A percentile compares a stretch with the other conserved stretches of the same genome.
Evolutionary conservation across 1,140 invertebrate species (phyloP).

Genomic region (Penaeus vannamei): DNA sequence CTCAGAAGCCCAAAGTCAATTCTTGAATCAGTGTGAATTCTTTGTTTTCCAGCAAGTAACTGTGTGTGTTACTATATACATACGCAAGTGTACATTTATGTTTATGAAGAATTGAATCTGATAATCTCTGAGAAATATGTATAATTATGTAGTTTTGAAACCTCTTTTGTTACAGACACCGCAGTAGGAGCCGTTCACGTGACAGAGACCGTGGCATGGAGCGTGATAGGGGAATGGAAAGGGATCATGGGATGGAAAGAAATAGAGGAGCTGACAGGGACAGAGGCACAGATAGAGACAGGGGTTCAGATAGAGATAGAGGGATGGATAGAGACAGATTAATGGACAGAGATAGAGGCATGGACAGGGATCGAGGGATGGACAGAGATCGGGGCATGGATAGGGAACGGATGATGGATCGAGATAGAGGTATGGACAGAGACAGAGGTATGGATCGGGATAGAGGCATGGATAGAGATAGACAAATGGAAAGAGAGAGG

Average conservation of each 20-base stretch:
- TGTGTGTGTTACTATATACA: no score
- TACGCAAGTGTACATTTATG: no score
- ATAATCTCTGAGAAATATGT: no score
- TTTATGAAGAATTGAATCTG: no score
- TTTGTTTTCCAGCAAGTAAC: no score
- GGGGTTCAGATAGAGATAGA: neutral
- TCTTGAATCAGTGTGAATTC: no score
- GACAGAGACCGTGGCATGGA: conserved; percentile 72
- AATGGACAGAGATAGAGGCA: conserved; percentile 26
- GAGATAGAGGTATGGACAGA: conserved; percentile 45
- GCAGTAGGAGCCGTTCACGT: conserved; percentile 56
- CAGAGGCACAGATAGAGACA: conserved; percentile 41
- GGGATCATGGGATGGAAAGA: conserved; percentile 42
- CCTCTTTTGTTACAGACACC: conserved; percentile 51
- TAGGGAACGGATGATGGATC: conserved; percentile 44
- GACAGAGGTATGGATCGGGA: conserved; percentile 47
- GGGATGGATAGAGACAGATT: neutral
- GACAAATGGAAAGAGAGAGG: conserved; percentile 71
- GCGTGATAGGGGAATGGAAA: conserved; percentile 73
- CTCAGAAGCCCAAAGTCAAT: no score
- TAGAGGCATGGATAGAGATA: conserved; percentile 40
- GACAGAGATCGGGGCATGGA: conserved; percentile 44
- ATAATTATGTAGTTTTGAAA: neutral
- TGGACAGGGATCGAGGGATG: conserved; percentile 37
- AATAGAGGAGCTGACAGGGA: conserved; percentile 50